Evolutionary conservation across 2,113 vertebrate genomes (phyloP).

Genomic region (Heterocephalus glaber): DNA sequence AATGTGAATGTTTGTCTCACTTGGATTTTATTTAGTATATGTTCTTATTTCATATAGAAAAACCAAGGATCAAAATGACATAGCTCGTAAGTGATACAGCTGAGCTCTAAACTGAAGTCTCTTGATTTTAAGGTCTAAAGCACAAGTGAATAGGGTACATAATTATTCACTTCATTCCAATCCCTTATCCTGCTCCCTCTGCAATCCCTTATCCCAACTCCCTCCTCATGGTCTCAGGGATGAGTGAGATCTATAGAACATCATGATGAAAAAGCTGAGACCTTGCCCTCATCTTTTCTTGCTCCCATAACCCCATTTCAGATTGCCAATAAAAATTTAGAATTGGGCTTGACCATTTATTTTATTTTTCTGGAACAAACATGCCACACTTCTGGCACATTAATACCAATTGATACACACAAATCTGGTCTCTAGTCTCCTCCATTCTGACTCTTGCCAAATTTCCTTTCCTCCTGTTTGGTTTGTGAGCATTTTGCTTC

Average conservation of each 20-base stretch:
- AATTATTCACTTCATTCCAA: constrained; percentile 37
- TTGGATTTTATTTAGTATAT: background rate
- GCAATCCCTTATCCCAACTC: background rate
- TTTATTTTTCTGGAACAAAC: background rate
- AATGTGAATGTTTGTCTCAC: constrained; percentile 1
- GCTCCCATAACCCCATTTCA: background rate
- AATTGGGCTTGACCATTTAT: background rate
- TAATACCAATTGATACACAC: background rate
- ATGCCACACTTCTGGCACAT: constrained; percentile 35
- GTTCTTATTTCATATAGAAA: constrained; percentile 35
- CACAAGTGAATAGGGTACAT: background rate
- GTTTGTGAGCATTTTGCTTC: background rate
- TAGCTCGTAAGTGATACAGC: background rate
- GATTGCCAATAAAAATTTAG: background rate
- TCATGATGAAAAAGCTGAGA: background rate
- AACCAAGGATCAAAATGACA: constrained; percentile 36
- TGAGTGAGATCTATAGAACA: background rate
- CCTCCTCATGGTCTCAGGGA: background rate
- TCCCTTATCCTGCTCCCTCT: background rate
- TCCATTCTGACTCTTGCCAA: background rate
- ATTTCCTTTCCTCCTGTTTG: background rate
- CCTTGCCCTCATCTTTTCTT: background rate
- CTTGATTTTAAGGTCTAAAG: constrained; percentile 41
- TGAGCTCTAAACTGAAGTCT: background rate
- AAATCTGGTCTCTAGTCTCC: background rate